Conservation (phyloP, 2,797 vertebrate species). For the Trachurus trachurus region DNA sequence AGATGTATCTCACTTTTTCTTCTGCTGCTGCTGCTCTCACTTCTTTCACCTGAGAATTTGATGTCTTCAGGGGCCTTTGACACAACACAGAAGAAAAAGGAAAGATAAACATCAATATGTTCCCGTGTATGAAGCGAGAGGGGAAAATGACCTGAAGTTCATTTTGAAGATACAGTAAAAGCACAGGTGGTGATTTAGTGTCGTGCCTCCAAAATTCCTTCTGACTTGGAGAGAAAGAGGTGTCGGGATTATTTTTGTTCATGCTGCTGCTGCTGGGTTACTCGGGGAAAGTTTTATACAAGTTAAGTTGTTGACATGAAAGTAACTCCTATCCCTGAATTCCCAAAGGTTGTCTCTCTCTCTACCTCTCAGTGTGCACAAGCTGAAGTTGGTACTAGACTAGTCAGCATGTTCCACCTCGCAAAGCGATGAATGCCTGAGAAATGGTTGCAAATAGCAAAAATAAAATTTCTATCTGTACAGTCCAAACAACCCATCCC, state of each 20-base stretch:
- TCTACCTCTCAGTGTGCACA: slow-evolving; percentile 10
- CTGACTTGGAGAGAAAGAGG: slow-evolving; percentile 4
- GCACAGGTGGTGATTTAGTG: slow-evolving; percentile 9
- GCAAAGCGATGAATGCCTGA: slow-evolving; percentile 8
- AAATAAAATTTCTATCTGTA: slow-evolving; percentile 7
- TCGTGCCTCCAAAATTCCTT: slow-evolving; percentile 4
- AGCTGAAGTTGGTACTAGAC: neutral
- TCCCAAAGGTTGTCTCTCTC: slow-evolving; percentile 6
- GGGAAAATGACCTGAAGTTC: slow-evolving; percentile 9
- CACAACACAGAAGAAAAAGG: slow-evolving; percentile 14
- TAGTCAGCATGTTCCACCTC: slow-evolving; percentile 41
- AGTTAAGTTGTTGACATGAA: slow-evolving; percentile 42
- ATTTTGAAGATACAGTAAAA: slow-evolving; percentile 39
- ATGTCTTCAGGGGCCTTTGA: slow-evolving; percentile 39
- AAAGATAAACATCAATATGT: slow-evolving; percentile 40
- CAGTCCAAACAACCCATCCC: neutral
- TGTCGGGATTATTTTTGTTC: slow-evolving; percentile 24
- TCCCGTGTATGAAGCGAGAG: slow-evolving; percentile 10
- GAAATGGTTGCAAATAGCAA: slow-evolving; percentile 16
- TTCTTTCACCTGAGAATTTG: slow-evolving; percentile 21
- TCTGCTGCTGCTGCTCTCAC: neutral
- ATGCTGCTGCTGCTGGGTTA: slow-evolving; percentile 25
- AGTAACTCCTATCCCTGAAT: slow-evolving; percentile 14
- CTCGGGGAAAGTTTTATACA: slow-evolving; percentile 29
- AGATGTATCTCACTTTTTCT: slow-evolving; percentile 24